Percentiles rank a stretch among this genome's conserved stretches.
Conservation (phyloP, 2,797 vertebrate genomes). For the Galago senegalensis region DNA sequence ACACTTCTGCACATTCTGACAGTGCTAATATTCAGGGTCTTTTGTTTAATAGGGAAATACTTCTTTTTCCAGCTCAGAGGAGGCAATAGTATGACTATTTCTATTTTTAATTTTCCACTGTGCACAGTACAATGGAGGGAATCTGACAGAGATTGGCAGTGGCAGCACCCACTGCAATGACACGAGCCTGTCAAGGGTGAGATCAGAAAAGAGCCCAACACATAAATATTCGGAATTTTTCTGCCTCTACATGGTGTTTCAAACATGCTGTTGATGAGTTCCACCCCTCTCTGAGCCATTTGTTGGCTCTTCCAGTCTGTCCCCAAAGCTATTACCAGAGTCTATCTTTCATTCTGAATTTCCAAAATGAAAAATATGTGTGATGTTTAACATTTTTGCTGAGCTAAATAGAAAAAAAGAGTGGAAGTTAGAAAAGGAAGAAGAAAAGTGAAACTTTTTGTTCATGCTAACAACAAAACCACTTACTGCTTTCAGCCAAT, state of each 20-base stretch:
- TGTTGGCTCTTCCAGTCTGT: neutral
- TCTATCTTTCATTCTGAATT: constrained; percentile 63
- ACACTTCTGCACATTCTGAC: neutral
- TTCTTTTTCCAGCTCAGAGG: neutral
- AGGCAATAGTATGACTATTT: constrained; percentile 51
- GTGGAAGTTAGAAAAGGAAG: neutral
- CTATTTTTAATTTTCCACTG: constrained; percentile 78
- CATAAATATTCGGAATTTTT: constrained; percentile 68
- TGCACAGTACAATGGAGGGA: constrained; percentile 55
- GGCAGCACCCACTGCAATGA: constrained; percentile 69
- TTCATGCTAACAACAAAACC: constrained; percentile 39
- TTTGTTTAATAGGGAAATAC: constrained; percentile 5
- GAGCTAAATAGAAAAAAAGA: constrained; percentile 27
- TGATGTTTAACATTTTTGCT: constrained; percentile 7
- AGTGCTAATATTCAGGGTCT: neutral
- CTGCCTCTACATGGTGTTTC: constrained; percentile 34
- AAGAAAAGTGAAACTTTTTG: constrained; percentile 6
- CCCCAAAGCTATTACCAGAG: neutral
- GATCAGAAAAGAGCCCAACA: constrained; percentile 75
- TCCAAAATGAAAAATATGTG: neutral
- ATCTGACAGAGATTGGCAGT: constrained; percentile 72
- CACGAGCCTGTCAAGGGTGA: constrained; percentile 77
- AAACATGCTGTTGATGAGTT: neutral
- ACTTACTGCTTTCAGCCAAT: neutral
- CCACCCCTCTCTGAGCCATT: neutral